Evolutionary conservation across 2,113 vertebrate species (phyloP).

Genomic region (Hystrix brachyura): DNA sequence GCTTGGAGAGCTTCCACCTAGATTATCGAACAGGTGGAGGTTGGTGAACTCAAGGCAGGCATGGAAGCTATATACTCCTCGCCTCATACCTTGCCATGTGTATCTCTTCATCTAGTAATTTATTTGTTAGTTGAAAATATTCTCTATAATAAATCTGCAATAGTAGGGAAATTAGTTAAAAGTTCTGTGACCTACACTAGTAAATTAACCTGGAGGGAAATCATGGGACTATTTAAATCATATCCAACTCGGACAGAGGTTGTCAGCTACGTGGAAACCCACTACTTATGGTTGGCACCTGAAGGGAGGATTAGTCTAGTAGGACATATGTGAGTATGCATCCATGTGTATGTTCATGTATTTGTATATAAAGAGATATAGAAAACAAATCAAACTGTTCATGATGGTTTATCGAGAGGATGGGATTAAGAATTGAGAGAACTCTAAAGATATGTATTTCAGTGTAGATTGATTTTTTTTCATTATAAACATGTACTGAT

Average conservation of each 20-base stretch:
- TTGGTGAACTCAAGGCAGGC: rapidly evolving
- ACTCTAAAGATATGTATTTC: not conserved
- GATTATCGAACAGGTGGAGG: not conserved
- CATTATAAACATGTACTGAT: not conserved
- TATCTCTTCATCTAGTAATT: not conserved
- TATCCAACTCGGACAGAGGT: not conserved
- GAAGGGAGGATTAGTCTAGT: not conserved
- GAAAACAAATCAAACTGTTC: not conserved
- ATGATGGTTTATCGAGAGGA: not conserved
- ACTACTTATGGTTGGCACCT: not conserved
- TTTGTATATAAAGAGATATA: not conserved
- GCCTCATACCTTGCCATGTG: not conserved
- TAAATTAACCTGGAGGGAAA: not conserved
- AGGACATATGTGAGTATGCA: not conserved
- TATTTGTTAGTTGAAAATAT: not conserved
- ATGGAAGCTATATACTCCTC: not conserved
- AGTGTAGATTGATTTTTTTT: not conserved
- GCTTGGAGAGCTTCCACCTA: not conserved
- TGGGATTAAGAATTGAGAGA: not conserved
- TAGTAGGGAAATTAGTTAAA: not conserved
- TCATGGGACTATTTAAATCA: not conserved
- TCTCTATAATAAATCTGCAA: not conserved
- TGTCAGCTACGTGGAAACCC: not conserved
- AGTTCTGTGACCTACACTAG: not conserved
- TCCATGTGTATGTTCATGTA: not conserved